A percentile compares a stretch with the other conserved stretches of the same genome.
phyloP scores from a whole-genome alignment of 2,797 vertebrate genomes.

The Helostoma temminkii region DNA sequence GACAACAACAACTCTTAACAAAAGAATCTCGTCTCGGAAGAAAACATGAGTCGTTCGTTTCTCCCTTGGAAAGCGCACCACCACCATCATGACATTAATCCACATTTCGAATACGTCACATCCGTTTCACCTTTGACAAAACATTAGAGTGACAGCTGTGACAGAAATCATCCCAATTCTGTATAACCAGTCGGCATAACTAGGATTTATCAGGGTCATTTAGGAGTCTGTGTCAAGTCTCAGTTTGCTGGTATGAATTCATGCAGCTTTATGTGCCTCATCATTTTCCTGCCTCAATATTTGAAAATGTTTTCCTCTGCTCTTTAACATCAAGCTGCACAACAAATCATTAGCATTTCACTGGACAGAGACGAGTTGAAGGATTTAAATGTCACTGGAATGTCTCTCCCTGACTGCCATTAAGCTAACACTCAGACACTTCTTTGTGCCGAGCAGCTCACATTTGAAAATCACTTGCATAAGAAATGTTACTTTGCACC shows the following conservation, averaged over 20 bases:
- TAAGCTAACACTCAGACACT: neutral
- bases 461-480: constrained; percentile 2
- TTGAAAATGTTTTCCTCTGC: neutral
- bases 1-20: constrained; percentile 43
- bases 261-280: constrained; percentile 7
- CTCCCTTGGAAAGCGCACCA: neutral
- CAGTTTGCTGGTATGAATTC: neutral
- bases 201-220: constrained; percentile 44
- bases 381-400: neutral
- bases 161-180: constrained; percentile 29
- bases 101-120: constrained; percentile 43
- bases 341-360: neutral
- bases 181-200: constrained; percentile 12
- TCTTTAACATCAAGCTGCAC: constrained; percentile 1
- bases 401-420: neutral
- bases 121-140: constrained; percentile 32
- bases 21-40: constrained; percentile 38
- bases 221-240: constrained; percentile 11
- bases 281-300: neutral
- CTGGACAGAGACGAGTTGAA: neutral
- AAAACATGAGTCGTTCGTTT: constrained; percentile 38
- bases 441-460: neutral
- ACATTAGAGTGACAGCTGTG: constrained; percentile 38
- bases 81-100: constrained; percentile 35
- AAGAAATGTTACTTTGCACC: neutral